Percentiles rank a stretch among this genome's conserved stretches.
These are phyloP conservation scores for Ctenodactylus gundi DNA, from an alignment of 2,113 vertebrate genomes.

Conservation along the genomic window DNA sequence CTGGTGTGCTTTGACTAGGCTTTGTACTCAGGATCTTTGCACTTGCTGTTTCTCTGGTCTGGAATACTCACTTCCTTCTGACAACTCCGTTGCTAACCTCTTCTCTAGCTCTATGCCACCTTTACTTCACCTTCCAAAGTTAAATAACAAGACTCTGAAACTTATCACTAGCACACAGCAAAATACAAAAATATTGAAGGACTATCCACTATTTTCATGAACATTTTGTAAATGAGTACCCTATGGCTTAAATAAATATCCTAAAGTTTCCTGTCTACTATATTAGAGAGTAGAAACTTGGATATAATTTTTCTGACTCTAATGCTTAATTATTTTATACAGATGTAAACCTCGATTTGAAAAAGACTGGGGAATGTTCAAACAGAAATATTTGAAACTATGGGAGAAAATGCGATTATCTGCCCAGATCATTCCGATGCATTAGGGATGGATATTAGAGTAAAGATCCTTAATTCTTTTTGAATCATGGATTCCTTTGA, in stretches of 20 bases:
- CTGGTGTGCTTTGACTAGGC: not conserved
- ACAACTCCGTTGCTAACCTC: not conserved
- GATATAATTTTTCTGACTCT: not conserved
- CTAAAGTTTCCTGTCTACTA: not conserved
- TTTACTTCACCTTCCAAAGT: not conserved
- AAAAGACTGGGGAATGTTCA: not conserved
- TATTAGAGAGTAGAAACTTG: not conserved
- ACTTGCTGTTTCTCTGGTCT: not conserved
- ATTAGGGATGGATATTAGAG: not conserved
- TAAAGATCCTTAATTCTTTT: not conserved
- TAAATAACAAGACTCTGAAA: not conserved
- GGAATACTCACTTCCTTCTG: not conserved
- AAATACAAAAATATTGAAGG: not conserved
- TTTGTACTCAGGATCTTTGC: not conserved
- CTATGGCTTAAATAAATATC: not conserved
- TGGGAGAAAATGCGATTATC: not conserved
- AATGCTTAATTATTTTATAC: not conserved
- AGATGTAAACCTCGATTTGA: not conserved
- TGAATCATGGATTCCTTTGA: not conserved
- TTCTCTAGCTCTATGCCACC: not conserved
- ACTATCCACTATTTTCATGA: not conserved
- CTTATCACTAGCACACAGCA: not conserved
- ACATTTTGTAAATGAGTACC: not conserved
- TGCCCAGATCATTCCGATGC: not conserved
- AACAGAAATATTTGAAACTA: slow-evolving; percentile 2